phyloP scores from a whole-genome alignment of 2,113 vertebrate genomes.

The Takifugu bimaculatus region DNA sequence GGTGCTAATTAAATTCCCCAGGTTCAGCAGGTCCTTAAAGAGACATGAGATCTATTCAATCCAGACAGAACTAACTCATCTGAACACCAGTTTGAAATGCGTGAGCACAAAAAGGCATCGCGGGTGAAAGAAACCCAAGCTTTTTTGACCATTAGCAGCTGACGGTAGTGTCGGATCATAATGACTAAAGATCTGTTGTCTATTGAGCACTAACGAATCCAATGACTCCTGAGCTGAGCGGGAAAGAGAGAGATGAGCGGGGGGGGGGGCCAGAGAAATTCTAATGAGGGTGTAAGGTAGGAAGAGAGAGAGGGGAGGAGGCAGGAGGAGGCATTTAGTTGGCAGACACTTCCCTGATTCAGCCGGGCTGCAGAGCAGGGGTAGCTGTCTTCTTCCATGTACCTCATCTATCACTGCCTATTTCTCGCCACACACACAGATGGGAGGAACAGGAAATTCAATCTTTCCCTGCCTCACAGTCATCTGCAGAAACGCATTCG shows the following conservation, averaged over 20 bases:
- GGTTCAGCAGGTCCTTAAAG: slow-evolving; percentile 15
- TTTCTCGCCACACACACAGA: slow-evolving; percentile 62
- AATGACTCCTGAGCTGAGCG: slow-evolving; percentile 70
- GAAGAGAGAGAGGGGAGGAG: slow-evolving; percentile 22
- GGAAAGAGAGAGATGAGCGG: neutral
- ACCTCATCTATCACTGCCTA: slow-evolving; percentile 77
- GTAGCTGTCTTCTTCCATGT: slow-evolving; percentile 70
- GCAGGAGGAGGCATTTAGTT: slow-evolving; percentile 57
- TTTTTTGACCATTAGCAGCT: slow-evolving; percentile 51
- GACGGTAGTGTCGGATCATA: no score
- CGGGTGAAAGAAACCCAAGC: slow-evolving; percentile 24
- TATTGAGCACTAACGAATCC: slow-evolving; percentile 67
- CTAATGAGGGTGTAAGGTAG: slow-evolving; percentile 61
- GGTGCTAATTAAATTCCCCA: slow-evolving; percentile 2
- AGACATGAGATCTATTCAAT: slow-evolving; percentile 7
- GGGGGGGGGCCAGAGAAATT: slow-evolving; percentile 53
- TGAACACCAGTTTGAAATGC: neutral
- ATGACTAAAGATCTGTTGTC: no score
- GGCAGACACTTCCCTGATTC: slow-evolving; percentile 75
- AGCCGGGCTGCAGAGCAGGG: slow-evolving; percentile 69
- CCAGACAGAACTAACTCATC: neutral
- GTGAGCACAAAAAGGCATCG: slow-evolving; percentile 1
- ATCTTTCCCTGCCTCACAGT: slow-evolving; percentile 71
- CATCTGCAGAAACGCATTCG: slow-evolving; percentile 68
- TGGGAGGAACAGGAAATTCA: slow-evolving; percentile 61